These are phyloP conservation scores for Cuniculus paca DNA, from an alignment of 2,797 vertebrate genomes.

Conservation along the genomic window DNA sequence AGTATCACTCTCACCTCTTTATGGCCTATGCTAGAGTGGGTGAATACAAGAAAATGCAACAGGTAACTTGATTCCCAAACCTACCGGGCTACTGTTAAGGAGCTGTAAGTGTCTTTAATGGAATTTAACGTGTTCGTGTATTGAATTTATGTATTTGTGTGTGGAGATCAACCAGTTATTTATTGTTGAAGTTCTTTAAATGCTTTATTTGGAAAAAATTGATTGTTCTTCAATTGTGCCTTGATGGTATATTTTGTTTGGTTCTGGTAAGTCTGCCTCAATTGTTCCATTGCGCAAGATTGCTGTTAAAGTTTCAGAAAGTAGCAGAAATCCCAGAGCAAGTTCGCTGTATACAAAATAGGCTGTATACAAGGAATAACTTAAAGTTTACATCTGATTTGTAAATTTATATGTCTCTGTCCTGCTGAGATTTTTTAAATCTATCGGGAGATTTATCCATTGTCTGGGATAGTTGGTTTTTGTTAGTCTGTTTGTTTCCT, in stretches of 20 bases:
- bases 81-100: neutral
- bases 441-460: neutral
- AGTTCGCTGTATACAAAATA: no score
- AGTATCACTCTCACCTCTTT: conserved; percentile 99
- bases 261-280: conserved; percentile 56
- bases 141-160: neutral
- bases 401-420: neutral
- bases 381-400: conserved; percentile 44
- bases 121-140: neutral
- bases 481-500: neutral
- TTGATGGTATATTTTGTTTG: conserved; percentile 49
- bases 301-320: conserved; percentile 56
- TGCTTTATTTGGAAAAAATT: conserved; percentile 47
- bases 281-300: neutral
- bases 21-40: conserved; percentile 99
- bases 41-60: conserved; percentile 99
- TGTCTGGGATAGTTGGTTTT: neutral
- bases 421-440: conserved; percentile 55
- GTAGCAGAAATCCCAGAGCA: conserved; percentile 33
- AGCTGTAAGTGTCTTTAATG: neutral
- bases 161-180: neutral
- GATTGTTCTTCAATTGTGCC: conserved; percentile 42
- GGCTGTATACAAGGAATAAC: neutral
- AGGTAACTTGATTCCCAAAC: conserved; percentile 89
- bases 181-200: conserved; percentile 36